Evolutionary conservation across 2,113 vertebrate genomes (phyloP), one percentile per base, ranked within the genome.

Genomic region (Toxostoma redivivum): DNA sequence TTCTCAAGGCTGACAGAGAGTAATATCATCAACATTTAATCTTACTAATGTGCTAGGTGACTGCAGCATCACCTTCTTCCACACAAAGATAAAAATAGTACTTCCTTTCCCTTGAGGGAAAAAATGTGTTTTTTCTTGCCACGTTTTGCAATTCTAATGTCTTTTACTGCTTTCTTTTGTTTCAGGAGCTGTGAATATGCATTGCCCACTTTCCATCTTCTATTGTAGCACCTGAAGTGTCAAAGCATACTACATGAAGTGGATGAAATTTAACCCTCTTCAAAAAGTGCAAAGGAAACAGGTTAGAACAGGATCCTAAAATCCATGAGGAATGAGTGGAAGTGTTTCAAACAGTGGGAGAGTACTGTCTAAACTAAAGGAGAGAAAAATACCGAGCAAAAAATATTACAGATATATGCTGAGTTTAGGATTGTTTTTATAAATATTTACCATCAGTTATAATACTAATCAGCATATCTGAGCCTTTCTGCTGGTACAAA

Each of bases 71-170:
- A 96, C 93, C 84, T 96, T 96, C 73, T 88, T 94, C 73, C 81
- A 90, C 58, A 60, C 38, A 88, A 76, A 95, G 82, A 70, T 94
- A 97, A 96, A 97, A 97, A 97, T 88, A 96, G 80, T 67, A 70
- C 44, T 66, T 87, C 38, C 25, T 82, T 92, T 74, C 56, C 86
- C 44, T 30, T 50, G 60, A 66, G 93, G 66, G 64, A 61, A 74
- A 73, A 80, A 77, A 77, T 40, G 54, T 65, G 58, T 12, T 64
- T 91, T 74, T 90, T 71, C 47, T 86, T 90, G 51, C 33, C 81
- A 45, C 0, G 1, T 96, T 97, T 97, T 97, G 95, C 88, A 96
- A 94, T 97, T 93, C 86, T 97, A 93, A 97, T 97, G 62, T 54
- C 25, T 95, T 95, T 94, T 90, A 42, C 56, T 12, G 23, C 66